A percentile compares a stretch with the other conserved stretches of the same genome.
Conservation (phyloP, 2,888 invertebrate species). For the Carpatolechia fugitivella region DNA sequence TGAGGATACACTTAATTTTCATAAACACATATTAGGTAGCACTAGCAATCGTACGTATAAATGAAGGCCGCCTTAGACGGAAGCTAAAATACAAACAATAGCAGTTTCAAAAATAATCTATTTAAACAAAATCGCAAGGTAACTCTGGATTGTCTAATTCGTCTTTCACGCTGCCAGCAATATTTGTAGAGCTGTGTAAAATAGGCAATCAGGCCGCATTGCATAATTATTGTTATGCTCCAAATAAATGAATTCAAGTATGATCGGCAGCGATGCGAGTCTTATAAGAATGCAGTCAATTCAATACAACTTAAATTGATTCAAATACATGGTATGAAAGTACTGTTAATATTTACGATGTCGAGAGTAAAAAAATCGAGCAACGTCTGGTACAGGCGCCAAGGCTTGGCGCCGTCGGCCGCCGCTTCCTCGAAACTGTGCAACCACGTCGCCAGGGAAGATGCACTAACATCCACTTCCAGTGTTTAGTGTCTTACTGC, state of each 20-base stretch:
- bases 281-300: constrained; percentile 1
- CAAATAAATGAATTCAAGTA: constrained; percentile 5
- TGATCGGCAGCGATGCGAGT: constrained; percentile 7
- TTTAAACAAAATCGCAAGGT: background rate
- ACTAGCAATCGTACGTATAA: constrained; percentile 2
- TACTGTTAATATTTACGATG: constrained; percentile 54
- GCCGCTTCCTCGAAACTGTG: constrained; percentile 65
- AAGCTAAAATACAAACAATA: constrained; percentile 1
- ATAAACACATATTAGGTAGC: background rate
- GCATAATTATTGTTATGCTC: constrained; percentile 15
- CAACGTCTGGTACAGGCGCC: constrained; percentile 60
- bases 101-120: no score
- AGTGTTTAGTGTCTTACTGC: background rate
- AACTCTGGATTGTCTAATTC: background rate
- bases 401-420: constrained; percentile 57
- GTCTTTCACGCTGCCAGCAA: constrained; percentile 3
- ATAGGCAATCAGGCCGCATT: constrained; percentile 20
- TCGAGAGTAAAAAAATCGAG: constrained; percentile 48
- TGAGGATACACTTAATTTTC: constrained; percentile 7
- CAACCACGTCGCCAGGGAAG: constrained; percentile 53
- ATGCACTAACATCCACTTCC: constrained; percentile 36
- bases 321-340: constrained; percentile 27
- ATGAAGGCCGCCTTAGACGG: constrained; percentile 4
- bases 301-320: background rate
- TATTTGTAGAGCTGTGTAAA: constrained; percentile 18